Evolutionary conservation across 2,113 vertebrate species (phyloP).

Genomic region (Accipiter virgatus): DNA sequence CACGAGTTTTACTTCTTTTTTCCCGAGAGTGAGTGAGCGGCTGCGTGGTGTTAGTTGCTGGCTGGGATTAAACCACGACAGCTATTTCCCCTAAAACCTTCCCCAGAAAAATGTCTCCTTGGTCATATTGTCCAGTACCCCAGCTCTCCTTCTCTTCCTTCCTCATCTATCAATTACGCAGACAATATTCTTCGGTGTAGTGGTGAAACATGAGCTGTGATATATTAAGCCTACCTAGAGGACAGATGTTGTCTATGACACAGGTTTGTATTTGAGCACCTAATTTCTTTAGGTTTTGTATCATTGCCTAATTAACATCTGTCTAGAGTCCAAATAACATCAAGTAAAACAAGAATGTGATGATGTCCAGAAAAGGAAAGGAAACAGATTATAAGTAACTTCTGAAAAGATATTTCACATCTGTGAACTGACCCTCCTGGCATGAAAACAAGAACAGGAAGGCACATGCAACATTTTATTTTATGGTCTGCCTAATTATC

Average conservation of each 20-base stretch:
- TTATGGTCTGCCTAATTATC: conserved; percentile 36
- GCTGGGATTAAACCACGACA: too few relatives aligned
- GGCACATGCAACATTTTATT: background rate
- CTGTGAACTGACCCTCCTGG: background rate
- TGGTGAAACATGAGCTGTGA: background rate
- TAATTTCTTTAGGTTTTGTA: background rate
- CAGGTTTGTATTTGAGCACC: background rate
- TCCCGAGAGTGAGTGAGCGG: too few relatives aligned
- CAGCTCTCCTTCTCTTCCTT: background rate
- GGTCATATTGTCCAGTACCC: background rate
- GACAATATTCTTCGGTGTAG: background rate
- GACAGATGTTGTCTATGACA: background rate
- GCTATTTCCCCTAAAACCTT: background rate
- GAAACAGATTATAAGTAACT: background rate
- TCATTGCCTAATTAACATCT: background rate
- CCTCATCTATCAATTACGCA: background rate
- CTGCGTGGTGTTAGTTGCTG: too few relatives aligned
- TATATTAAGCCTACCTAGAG: background rate
- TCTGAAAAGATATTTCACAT: background rate
- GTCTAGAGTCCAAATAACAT: background rate
- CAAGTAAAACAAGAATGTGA: background rate
- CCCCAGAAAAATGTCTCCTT: background rate
- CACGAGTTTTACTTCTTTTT: too few relatives aligned
- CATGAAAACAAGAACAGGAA: background rate
- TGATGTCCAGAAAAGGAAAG: background rate